Conservation (phyloP, 2,113 vertebrate species). For the Oenanthe melanoleuca region DNA sequence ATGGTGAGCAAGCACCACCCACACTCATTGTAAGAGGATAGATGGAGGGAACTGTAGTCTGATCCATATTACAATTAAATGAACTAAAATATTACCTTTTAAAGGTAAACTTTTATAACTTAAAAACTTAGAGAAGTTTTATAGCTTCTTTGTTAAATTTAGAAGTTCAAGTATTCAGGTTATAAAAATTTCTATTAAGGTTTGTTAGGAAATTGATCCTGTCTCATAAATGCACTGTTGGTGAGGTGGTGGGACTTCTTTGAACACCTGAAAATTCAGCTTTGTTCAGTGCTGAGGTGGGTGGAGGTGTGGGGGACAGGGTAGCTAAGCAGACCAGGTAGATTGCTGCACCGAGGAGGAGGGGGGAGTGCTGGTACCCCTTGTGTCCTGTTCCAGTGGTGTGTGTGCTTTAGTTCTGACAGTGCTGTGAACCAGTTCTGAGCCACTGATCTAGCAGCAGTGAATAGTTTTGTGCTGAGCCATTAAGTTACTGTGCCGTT, state of each 20-base stretch:
- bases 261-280: background rate
- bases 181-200: background rate
- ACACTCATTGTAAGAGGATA: background rate
- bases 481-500: background rate
- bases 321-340: background rate
- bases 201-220: background rate
- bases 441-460: background rate
- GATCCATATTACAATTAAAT: background rate
- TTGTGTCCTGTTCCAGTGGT: fast-evolving
- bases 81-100: background rate
- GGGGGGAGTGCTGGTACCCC: background rate
- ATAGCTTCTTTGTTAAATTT: background rate
- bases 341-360: background rate
- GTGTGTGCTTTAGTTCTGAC: background rate
- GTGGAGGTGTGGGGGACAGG: background rate
- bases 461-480: background rate
- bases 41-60: background rate
- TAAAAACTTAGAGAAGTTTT: background rate
- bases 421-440: background rate
- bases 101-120: background rate
- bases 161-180: background rate
- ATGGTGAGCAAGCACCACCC: background rate
- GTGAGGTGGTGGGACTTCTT: background rate
- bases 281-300: background rate
- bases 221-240: background rate